phyloP scores from a whole-genome alignment of 1,140 invertebrate species.

The Agraylea sexmaculata region DNA sequence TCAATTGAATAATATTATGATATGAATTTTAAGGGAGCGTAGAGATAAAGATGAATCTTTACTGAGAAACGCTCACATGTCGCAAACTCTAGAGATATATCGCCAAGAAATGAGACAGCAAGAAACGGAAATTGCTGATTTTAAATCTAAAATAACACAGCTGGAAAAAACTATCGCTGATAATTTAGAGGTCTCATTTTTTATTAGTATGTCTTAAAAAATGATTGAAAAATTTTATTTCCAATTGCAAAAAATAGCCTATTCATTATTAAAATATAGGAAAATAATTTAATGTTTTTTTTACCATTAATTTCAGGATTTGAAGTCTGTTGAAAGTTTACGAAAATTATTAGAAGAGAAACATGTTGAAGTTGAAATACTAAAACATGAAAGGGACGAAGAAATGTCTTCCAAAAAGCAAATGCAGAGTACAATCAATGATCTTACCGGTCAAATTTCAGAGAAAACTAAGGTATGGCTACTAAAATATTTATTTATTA shows the following conservation, averaged over 20 bases:
- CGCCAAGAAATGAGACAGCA: constrained; percentile 55
- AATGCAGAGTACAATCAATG: constrained; percentile 18
- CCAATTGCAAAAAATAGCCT: no score
- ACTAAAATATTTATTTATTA: neutral
- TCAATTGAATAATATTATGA: constrained; percentile 7
- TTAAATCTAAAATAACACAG: constrained; percentile 35
- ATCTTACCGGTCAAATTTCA: constrained; percentile 18
- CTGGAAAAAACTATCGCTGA: constrained; percentile 39
- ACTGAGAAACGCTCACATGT: constrained; percentile 70
- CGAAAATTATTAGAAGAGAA: constrained; percentile 13
- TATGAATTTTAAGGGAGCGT: constrained; percentile 41
- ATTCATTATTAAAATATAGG: neutral
- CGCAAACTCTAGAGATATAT: constrained; percentile 64
- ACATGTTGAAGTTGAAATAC: constrained; percentile 14
- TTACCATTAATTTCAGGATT: constrained; percentile 15
- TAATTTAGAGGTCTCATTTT: constrained; percentile 30
- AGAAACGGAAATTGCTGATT: constrained; percentile 45
- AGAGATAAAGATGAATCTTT: constrained; percentile 66
- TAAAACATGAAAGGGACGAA: constrained; percentile 16
- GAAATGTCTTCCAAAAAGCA: constrained; percentile 15
- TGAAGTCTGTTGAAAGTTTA: constrained; percentile 9
- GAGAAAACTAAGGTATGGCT: constrained; percentile 36
- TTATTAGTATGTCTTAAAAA: neutral
- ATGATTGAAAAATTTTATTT: constrained; percentile 4
- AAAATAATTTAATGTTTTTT: neutral